A percentile compares a stretch with the other conserved stretches of the same genome.
Evolutionary conservation across 2,113 vertebrate genomes (phyloP).

Genomic region (Terrapene triunguis): DNA sequence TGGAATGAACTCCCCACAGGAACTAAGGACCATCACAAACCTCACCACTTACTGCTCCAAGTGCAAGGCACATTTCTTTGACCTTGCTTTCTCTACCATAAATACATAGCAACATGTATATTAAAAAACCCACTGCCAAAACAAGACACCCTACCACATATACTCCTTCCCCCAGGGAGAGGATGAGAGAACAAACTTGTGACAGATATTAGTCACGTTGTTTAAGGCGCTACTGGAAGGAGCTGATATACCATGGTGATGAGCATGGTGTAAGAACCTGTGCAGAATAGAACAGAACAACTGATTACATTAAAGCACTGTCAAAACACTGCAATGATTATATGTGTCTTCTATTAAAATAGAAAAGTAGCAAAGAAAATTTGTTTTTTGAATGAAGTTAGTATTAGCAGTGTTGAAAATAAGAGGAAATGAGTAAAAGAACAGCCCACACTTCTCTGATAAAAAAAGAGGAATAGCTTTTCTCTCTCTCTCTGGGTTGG

Average conservation of each 20-base stretch:
- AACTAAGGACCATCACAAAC: not conserved
- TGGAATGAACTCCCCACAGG: not conserved
- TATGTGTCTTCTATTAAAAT: not conserved
- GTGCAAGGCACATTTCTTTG: not conserved
- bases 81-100: not conserved
- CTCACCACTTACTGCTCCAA: rapidly evolving
- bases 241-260: not conserved
- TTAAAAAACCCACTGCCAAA: not conserved
- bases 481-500: not conserved
- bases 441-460: not conserved
- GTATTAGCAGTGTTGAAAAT: not conserved
- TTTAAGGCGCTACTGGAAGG: constrained; percentile 5
- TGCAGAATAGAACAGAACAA: constrained; percentile 11
- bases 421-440: not conserved
- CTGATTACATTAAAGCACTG: constrained; percentile 1
- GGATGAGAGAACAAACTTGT: not conserved
- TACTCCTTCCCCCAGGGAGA: not conserved
- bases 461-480: not conserved
- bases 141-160: not conserved
- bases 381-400: not conserved
- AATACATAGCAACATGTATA: not conserved
- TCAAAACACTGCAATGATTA: constrained; percentile 12
- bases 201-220: constrained; percentile 47
- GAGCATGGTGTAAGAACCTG: constrained; percentile 32
- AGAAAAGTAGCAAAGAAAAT: constrained; percentile 32